These are phyloP conservation scores for Eubasilissa splendida DNA, from an alignment of 2,888 invertebrate species.

Conservation along the genomic window DNA sequence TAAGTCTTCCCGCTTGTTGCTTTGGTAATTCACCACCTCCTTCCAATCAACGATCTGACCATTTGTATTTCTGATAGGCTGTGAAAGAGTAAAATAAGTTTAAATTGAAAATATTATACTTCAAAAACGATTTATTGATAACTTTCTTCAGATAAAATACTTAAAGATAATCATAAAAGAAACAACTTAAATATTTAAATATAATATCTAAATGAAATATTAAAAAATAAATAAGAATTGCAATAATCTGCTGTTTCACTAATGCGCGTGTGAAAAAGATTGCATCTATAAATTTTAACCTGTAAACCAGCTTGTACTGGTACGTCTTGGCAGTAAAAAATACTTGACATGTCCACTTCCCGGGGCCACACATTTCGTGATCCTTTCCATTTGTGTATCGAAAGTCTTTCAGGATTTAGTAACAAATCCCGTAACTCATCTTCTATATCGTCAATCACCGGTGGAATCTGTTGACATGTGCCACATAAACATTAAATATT, in stretches of 20 bases:
- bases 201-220: too few species aligned
- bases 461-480: conserved; percentile 68
- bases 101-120: conserved; percentile 2
- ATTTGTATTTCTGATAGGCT: conserved; percentile 73
- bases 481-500: conserved; percentile 10
- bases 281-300: neutral
- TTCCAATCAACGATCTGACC: conserved; percentile 82
- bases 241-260: too few species aligned
- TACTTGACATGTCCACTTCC: conserved; percentile 70
- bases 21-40: conserved; percentile 72
- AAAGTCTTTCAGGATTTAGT: conserved; percentile 78
- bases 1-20: conserved; percentile 63
- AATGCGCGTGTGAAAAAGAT: too few species aligned
- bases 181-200: too few species aligned
- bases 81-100: conserved; percentile 57
- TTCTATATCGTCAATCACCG: conserved; percentile 77
- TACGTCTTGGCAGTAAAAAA: conserved; percentile 70
- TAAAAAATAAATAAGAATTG: too few species aligned
- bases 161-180: too few species aligned
- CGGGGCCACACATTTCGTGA: conserved; percentile 80
- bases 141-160: too few species aligned
- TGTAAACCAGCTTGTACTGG: conserved; percentile 63
- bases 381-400: conserved; percentile 81
- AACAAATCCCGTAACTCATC: conserved; percentile 79
- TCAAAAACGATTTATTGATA: neutral